Evolutionary conservation across 2,113 vertebrate species (phyloP).

Genomic region (Bucco capensis): DNA sequence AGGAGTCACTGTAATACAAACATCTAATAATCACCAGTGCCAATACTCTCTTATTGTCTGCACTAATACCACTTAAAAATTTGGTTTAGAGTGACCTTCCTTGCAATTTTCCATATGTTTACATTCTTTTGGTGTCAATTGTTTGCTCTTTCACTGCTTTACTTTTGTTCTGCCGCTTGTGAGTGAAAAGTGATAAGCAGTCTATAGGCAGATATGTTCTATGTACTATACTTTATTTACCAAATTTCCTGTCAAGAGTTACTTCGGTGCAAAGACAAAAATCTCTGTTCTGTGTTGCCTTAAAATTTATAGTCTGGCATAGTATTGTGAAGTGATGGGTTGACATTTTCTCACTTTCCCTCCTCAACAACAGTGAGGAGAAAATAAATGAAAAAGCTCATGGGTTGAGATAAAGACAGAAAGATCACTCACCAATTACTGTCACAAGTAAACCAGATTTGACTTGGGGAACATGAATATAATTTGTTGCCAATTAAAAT

Average conservation of each 20-base stretch:
- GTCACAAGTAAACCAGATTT: neutral
- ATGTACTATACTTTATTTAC: neutral
- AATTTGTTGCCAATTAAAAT: neutral
- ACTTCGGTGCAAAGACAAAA: neutral
- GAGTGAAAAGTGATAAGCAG: neutral
- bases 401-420: neutral
- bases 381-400: neutral
- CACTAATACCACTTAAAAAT: neutral
- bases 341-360: neutral
- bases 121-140: neutral
- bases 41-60: neutral
- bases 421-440: neutral
- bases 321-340: neutral
- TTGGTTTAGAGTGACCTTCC: neutral
- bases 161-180: neutral
- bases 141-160: neutral
- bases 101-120: neutral
- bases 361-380: neutral
- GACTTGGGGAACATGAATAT: neutral
- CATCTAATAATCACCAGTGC: neutral
- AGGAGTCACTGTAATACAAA: neutral
- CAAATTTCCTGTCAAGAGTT: neutral
- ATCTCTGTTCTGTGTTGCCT: neutral
- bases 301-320: neutral
- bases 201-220: neutral